Evolutionary conservation across 2,113 vertebrate genomes (phyloP).

Genomic region (Passer domesticus): DNA sequence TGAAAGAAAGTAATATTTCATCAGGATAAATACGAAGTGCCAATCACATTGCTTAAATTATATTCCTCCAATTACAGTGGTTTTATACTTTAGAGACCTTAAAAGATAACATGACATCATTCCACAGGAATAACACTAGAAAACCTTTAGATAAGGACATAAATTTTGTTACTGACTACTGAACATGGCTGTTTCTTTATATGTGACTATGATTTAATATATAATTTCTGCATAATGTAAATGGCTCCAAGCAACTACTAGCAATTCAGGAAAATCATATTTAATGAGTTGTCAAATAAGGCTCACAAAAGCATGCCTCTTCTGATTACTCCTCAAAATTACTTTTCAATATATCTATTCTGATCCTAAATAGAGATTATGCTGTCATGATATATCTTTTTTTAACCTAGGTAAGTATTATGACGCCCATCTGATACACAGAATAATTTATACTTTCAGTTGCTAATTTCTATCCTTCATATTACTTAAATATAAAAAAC

Average conservation of each 20-base stretch:
- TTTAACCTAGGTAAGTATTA: background rate
- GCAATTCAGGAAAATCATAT: background rate
- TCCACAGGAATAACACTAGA: background rate
- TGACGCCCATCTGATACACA: background rate
- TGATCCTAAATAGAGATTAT: background rate
- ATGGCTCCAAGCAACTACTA: background rate
- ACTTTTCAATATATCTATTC: background rate
- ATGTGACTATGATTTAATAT: background rate
- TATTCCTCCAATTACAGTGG: background rate
- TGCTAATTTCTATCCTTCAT: background rate
- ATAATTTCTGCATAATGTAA: background rate
- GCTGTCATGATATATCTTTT: background rate
- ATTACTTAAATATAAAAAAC: background rate
- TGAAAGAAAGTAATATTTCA: background rate
- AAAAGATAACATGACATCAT: background rate
- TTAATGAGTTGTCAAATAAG: background rate
- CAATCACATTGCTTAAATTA: background rate
- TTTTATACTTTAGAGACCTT: background rate
- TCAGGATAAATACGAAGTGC: background rate
- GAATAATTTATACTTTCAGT: background rate
- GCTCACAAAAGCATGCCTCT: background rate
- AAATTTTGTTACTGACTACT: background rate
- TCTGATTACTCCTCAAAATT: background rate
- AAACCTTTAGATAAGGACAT: background rate
- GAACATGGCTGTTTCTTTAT: background rate